Evolutionary conservation across 2,797 vertebrate species (phyloP).

Genomic region (Ceryle rudis): DNA sequence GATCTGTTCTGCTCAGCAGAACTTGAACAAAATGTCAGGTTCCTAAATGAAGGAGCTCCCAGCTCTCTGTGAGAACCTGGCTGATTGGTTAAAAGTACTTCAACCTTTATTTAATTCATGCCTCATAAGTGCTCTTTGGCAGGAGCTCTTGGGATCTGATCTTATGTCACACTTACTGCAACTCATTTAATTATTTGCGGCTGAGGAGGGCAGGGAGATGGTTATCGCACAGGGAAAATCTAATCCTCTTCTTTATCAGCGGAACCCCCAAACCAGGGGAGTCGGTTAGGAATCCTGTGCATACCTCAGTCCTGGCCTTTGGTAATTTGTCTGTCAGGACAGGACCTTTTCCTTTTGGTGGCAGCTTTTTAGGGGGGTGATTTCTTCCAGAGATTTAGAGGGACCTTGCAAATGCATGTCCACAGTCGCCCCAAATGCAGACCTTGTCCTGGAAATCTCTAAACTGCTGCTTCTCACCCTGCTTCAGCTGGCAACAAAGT

Average conservation of each 20-base stretch:
- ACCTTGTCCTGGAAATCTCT: neutral
- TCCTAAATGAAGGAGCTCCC: conserved; percentile 65
- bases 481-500: neutral
- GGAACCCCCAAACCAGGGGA: neutral
- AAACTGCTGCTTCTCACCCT: neutral
- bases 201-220: conserved; percentile 45
- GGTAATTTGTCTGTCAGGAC: neutral
- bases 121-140: conserved; percentile 64
- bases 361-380: neutral
- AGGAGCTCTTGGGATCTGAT: conserved; percentile 65
- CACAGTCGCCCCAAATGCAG: neutral
- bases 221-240: conserved; percentile 45
- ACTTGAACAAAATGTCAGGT: conserved; percentile 62
- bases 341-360: neutral
- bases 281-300: neutral
- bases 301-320: neutral
- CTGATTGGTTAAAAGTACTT: conserved; percentile 66
- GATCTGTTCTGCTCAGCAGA: conserved; percentile 70
- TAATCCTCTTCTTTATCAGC: conserved; percentile 37
- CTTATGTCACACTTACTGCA: conserved; percentile 65
- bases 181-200: conserved; percentile 61
- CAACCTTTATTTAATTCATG: conserved; percentile 72
- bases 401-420: neutral
- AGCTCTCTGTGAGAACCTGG: neutral
- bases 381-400: neutral